Evolutionary conservation across 2,797 vertebrate genomes (phyloP).

Genomic region (Lepidocolaptes lacrymiger): DNA sequence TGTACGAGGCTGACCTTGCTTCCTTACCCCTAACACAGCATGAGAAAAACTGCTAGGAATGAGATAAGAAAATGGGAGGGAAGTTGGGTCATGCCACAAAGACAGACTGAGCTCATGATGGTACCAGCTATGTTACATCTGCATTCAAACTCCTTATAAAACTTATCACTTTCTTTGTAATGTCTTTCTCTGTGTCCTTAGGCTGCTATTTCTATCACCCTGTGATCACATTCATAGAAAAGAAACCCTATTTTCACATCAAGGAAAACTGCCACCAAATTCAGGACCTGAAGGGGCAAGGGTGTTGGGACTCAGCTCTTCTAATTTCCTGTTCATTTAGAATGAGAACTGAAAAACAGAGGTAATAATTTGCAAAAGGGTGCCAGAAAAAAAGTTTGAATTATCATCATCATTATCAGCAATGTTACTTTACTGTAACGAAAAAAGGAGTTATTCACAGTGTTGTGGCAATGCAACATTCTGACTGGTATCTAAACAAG

Average conservation of each 20-base stretch:
- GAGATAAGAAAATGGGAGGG: neutral
- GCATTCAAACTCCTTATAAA: neutral
- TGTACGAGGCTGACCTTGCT: neutral
- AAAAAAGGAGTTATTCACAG: neutral
- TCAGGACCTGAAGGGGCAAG: neutral
- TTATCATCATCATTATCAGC: neutral
- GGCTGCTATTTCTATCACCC: neutral
- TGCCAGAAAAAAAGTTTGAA: neutral
- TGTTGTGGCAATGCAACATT: neutral
- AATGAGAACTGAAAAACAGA: neutral
- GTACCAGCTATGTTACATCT: fast-evolving
- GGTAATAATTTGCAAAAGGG: neutral
- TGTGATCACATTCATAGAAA: neutral
- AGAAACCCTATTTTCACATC: neutral
- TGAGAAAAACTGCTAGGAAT: neutral
- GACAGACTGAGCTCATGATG: neutral
- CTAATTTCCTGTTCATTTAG: neutral
- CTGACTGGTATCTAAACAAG: slow-evolving; percentile 17
- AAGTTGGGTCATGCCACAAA: neutral
- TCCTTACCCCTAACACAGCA: neutral
- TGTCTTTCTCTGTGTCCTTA: neutral
- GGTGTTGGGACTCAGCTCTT: neutral
- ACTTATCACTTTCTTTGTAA: neutral
- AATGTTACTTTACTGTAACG: neutral
- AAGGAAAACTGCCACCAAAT: neutral